Percentiles rank a stretch among this genome's conserved stretches.
Evolutionary conservation across 1,140 invertebrate species (phyloP).

Genomic region (Thrips palmi): DNA sequence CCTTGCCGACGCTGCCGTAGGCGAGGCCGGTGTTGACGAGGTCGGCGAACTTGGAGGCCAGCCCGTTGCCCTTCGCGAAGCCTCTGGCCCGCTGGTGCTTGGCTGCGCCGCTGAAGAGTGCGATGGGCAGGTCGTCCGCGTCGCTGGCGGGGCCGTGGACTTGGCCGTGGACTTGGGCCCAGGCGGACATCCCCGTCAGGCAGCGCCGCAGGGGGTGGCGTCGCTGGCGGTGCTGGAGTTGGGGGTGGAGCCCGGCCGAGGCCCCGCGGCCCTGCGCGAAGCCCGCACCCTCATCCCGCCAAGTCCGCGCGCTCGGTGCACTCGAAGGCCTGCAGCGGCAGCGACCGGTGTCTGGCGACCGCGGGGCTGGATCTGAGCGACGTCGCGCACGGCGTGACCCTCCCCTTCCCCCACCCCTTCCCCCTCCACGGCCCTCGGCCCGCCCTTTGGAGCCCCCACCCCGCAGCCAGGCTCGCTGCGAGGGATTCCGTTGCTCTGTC

Average conservation of each 20-base stretch:
- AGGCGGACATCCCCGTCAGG: constrained; percentile 17
- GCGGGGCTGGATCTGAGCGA: too few species aligned
- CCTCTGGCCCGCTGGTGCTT: not conserved
- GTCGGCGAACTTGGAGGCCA: not conserved
- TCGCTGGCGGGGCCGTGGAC: too few species aligned
- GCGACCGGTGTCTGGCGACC: too few species aligned
- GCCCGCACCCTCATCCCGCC: too few species aligned
- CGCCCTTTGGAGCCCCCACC: constrained; percentile 5
- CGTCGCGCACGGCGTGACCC: too few species aligned
- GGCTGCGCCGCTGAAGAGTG: not conserved
- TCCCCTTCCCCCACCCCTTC: constrained; percentile 4
- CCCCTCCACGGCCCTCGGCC: not conserved
- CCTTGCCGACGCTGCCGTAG: constrained; percentile 8
- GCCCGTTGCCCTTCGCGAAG: not conserved
- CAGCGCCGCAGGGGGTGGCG: too few species aligned
- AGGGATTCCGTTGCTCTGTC: too few species aligned
- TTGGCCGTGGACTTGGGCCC: constrained; percentile 11
- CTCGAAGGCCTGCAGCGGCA: too few species aligned
- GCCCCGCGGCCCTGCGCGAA: too few species aligned
- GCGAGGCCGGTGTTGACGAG: constrained; percentile 5
- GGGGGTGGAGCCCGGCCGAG: too few species aligned
- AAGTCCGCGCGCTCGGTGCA: too few species aligned
- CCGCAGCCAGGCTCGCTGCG: constrained; percentile 10
- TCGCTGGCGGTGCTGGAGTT: too few species aligned
- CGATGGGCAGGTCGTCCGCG: not conserved